phyloP scores from a whole-genome alignment of 2,113 vertebrate genomes.

The Triplophysa siluroides region DNA sequence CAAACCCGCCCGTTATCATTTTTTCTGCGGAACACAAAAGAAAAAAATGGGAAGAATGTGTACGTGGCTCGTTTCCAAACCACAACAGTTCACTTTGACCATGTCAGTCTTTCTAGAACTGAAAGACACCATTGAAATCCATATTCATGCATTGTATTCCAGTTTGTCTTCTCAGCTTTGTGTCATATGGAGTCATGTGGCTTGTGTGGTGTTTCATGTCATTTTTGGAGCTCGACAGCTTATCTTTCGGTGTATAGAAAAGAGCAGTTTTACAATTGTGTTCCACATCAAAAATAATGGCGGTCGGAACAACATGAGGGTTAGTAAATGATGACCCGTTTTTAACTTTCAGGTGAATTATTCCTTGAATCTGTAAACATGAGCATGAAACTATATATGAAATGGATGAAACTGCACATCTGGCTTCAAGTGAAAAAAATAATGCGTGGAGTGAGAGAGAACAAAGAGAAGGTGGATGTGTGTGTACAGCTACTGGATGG shows the following conservation, averaged over 20 bases:
- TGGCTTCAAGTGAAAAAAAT: constrained; percentile 47
- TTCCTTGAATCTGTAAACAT: constrained; percentile 7
- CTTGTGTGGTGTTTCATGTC: not conserved
- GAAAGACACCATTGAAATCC: no score
- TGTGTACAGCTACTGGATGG: constrained; percentile 1
- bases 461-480: constrained; percentile 10
- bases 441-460: not conserved
- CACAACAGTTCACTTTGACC: not conserved
- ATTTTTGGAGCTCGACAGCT: not conserved
- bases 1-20: not conserved
- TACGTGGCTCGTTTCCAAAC: not conserved
- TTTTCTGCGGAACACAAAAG: constrained; percentile 1
- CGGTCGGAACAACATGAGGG: not conserved
- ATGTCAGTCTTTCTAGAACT: not conserved
- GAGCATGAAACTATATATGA: constrained; percentile 23
- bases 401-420: constrained; percentile 52
- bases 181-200: not conserved
- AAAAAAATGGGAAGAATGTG: not conserved
- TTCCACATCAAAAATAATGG: not conserved
- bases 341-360: not conserved
- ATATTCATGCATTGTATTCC: no score
- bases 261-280: not conserved
- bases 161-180: not conserved
- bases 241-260: not conserved
- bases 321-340: not conserved